A percentile compares a stretch with the other conserved stretches of the same genome.
Conservation (phyloP, 30 jellyfish, hydroid and myxozoan genomes). For the Sanderia malayensis region DNA sequence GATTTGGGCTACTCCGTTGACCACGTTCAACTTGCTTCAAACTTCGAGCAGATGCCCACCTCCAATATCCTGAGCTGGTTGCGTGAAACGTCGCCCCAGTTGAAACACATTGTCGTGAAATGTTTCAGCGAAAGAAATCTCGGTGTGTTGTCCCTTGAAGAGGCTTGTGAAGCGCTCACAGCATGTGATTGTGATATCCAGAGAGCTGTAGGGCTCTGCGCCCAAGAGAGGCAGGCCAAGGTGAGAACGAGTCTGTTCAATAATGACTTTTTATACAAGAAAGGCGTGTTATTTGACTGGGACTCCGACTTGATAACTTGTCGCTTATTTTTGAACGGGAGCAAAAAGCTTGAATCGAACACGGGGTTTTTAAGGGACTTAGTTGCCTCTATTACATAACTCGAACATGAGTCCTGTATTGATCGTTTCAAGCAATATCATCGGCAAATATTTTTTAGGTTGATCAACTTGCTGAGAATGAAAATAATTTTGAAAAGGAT, state of each 20-base stretch:
- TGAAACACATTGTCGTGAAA: neutral
- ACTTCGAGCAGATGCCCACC: neutral
- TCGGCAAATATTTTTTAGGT: neutral
- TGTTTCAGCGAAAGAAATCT: conserved; percentile 1
- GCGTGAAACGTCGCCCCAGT: neutral
- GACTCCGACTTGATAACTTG: too few species aligned
- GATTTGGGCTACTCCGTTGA: conserved; percentile 18
- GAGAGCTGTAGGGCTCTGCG: conserved; percentile 2
- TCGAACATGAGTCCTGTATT: too few species aligned
- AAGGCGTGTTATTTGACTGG: too few species aligned
- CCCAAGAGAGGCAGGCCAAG: conserved; percentile 26
- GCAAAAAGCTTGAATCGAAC: too few species aligned
- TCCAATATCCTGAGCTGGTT: conserved; percentile 30
- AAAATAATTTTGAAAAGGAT: neutral
- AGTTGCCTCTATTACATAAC: too few species aligned
- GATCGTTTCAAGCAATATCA: too few species aligned
- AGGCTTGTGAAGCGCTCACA: conserved; percentile 16
- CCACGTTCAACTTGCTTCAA: conserved; percentile 27
- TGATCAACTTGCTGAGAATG: conserved; percentile 5
- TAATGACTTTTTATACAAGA: too few species aligned
- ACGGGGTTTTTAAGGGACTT: too few species aligned
- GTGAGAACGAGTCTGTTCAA: too few species aligned
- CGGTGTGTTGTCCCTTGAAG: conserved; percentile 14
- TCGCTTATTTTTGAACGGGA: too few species aligned
- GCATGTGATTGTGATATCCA: conserved; percentile 6